Evolutionary conservation across 2,113 vertebrate species (phyloP).

Genomic region (Engystomops pustulosus): DNA sequence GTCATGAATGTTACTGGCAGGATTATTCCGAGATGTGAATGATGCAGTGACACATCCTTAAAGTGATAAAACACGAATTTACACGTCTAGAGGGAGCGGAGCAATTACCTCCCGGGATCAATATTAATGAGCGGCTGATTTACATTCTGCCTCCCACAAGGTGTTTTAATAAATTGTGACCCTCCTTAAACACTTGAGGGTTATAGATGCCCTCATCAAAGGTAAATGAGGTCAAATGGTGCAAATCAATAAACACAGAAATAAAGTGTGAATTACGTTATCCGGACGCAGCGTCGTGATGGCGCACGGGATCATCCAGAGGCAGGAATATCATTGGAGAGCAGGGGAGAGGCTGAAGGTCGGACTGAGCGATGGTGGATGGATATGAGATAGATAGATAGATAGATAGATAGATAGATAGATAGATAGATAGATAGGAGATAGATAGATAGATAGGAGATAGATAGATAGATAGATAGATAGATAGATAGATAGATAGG

Average conservation of each 20-base stretch:
- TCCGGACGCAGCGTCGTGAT: background rate
- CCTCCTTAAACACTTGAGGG: background rate
- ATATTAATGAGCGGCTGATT: slow-evolving; percentile 14
- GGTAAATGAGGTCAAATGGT: slow-evolving; percentile 21
- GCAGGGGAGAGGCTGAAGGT: too few relatives aligned
- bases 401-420: background rate
- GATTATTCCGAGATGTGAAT: background rate
- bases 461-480: background rate
- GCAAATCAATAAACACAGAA: background rate
- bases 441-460: background rate
- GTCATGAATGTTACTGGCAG: background rate
- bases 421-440: background rate
- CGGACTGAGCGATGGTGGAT: too few relatives aligned
- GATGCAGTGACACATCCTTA: background rate
- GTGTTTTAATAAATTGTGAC: background rate
- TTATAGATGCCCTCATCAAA: slow-evolving; percentile 1
- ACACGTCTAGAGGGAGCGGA: background rate
- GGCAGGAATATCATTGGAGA: too few relatives aligned
- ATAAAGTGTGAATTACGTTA: background rate
- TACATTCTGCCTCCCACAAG: background rate
- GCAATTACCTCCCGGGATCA: background rate
- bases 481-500: background rate
- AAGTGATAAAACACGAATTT: background rate
- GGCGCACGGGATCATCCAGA: background rate
- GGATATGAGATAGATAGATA: too few relatives aligned